Conservation (phyloP, 2,797 vertebrate species). For the Rhyacichthys aspro region DNA sequence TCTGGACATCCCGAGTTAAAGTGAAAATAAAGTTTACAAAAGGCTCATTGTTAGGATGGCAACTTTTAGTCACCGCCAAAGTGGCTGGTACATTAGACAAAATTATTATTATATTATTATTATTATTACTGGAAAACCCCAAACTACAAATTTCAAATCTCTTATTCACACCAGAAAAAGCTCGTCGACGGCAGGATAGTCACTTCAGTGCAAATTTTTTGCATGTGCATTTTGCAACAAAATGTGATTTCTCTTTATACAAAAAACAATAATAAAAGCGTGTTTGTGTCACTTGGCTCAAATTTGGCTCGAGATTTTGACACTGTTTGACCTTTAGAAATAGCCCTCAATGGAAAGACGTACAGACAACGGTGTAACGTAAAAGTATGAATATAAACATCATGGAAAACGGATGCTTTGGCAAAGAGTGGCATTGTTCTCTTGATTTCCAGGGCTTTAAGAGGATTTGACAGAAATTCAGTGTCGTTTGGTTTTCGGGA, state of each 20-base stretch:
- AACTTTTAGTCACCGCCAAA: constrained; percentile 38
- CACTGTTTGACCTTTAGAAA: constrained; percentile 57
- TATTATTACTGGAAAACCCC: constrained; percentile 36
- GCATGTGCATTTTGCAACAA: constrained; percentile 68
- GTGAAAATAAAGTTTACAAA: constrained; percentile 34
- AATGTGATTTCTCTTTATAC: constrained; percentile 25
- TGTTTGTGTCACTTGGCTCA: constrained; percentile 47
- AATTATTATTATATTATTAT: constrained; percentile 20
- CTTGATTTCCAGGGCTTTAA: constrained; percentile 17
- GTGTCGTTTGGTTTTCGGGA: constrained; percentile 26
- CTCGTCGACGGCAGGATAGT: constrained; percentile 46
- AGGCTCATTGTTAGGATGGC: constrained; percentile 46
- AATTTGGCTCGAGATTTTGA: constrained; percentile 38
- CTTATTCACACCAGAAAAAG: constrained; percentile 22
- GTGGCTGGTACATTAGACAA: constrained; percentile 47
- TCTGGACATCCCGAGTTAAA: neutral
- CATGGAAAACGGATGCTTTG: constrained; percentile 45
- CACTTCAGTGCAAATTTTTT: constrained; percentile 70
- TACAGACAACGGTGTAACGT: constrained; percentile 28
- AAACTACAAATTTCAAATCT: constrained; percentile 45
- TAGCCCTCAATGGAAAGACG: constrained; percentile 63
- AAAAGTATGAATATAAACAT: constrained; percentile 28
- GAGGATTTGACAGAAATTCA: constrained; percentile 4
- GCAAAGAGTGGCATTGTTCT: constrained; percentile 29
- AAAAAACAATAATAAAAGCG: constrained; percentile 33